phyloP scores from a whole-genome alignment of 2,113 vertebrate species.

The Anguilla rostrata region DNA sequence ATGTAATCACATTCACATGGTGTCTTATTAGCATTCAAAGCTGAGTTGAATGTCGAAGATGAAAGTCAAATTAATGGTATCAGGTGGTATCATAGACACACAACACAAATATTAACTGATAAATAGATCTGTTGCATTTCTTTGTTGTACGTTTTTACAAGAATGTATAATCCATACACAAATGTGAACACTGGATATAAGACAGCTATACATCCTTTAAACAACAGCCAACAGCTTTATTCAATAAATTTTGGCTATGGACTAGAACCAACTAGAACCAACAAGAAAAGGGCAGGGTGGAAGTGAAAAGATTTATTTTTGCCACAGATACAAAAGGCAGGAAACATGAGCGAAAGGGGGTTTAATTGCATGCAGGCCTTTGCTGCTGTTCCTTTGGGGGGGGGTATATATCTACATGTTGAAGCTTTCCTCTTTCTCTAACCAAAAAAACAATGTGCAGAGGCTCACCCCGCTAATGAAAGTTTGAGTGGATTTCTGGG shows the following conservation, averaged over 20 bases:
- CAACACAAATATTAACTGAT: too few relatives aligned
- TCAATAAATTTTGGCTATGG: background rate
- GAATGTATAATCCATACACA: background rate
- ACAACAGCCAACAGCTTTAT: background rate
- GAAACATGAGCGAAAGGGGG: background rate
- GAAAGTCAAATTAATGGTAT: background rate
- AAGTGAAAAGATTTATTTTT: slow-evolving; percentile 1
- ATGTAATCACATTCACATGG: background rate
- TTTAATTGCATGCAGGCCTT: background rate
- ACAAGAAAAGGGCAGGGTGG: background rate
- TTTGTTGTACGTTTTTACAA: background rate
- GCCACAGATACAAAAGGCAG: slow-evolving; percentile 11
- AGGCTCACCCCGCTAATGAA: background rate
- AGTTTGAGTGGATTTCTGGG: background rate
- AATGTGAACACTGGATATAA: background rate
- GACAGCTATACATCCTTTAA: background rate
- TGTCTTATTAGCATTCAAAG: background rate
- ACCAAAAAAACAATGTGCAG: background rate
- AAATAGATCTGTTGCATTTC: too few relatives aligned
- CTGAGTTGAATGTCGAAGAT: background rate
- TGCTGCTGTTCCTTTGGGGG: background rate
- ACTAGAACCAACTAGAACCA: background rate
- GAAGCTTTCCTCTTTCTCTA: background rate
- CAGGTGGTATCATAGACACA: too few relatives aligned
- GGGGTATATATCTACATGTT: background rate